Conservation (phyloP, 2,888 invertebrate species). For the Calephelis perditalis region DNA sequence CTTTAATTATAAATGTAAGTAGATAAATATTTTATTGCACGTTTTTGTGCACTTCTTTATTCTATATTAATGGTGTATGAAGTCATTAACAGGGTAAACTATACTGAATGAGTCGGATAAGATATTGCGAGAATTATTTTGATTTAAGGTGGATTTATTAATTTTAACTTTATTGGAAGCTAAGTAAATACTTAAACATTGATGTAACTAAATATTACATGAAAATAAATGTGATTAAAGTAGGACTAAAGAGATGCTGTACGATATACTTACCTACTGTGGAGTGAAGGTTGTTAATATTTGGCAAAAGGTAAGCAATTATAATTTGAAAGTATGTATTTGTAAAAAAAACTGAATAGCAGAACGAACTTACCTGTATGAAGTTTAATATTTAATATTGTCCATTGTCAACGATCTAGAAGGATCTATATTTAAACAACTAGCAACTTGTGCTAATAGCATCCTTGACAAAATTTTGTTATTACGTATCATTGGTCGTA, state of each 20-base stretch:
- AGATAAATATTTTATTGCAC: constrained; percentile 46
- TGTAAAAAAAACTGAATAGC: too few species aligned
- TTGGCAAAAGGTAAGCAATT: too few species aligned
- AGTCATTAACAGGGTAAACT: constrained; percentile 72
- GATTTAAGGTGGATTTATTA: background rate
- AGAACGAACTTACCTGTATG: too few species aligned
- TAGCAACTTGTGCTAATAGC: too few species aligned
- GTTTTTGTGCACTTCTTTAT: constrained; percentile 60
- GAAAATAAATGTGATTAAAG: background rate
- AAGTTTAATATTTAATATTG: too few species aligned
- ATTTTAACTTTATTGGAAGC: background rate
- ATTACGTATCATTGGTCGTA: too few species aligned
- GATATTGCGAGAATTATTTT: constrained; percentile 14
- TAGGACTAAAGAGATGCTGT: background rate
- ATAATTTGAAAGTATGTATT: too few species aligned
- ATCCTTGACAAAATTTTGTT: too few species aligned
- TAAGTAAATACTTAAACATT: background rate
- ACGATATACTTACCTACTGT: too few species aligned
- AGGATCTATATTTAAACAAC: too few species aligned
- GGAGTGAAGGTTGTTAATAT: too few species aligned
- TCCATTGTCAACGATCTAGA: too few species aligned
- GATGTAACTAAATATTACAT: background rate
- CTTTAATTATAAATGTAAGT: constrained; percentile 36
- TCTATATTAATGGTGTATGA: constrained; percentile 52
- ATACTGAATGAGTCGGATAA: constrained; percentile 26